phyloP scores from a whole-genome alignment of 2,888 invertebrate species.

The Gisinianus flammeolus region DNA sequence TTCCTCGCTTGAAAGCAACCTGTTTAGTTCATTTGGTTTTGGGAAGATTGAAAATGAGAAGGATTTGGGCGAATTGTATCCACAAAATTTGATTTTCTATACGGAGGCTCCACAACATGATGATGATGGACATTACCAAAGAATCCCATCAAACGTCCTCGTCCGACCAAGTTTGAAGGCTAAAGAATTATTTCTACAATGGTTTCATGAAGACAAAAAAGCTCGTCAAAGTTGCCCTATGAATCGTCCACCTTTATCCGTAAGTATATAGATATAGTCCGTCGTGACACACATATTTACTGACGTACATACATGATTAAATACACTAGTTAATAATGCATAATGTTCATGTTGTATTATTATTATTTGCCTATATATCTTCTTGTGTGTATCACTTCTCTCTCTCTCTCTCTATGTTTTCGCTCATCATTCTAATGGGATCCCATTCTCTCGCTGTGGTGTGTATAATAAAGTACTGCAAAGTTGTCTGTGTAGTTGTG shows the following conservation, averaged over 20 bases:
- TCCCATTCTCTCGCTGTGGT: not conserved
- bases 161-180: slow-evolving; percentile 2
- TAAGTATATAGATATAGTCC: slow-evolving; percentile 1
- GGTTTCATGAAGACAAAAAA: slow-evolving; percentile 14
- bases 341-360: not conserved
- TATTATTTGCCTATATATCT: not conserved
- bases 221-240: not conserved
- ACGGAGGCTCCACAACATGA: slow-evolving; percentile 74
- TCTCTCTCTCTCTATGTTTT: not conserved
- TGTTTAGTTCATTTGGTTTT: not conserved
- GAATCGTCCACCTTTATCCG: slow-evolving; percentile 38
- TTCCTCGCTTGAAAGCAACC: no score
- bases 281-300: not conserved
- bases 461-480: not conserved
- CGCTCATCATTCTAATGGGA: not conserved
- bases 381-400: not conserved
- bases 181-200: not conserved
- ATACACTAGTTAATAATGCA: not conserved
- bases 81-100: slow-evolving; percentile 67
- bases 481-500: not conserved
- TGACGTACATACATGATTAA: not conserved
- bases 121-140: not conserved
- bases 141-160: not conserved
- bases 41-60: slow-evolving; percentile 10
- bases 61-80: not conserved